phyloP scores from a whole-genome alignment of 2,113 vertebrate species.

The Barnardius zonarius region DNA sequence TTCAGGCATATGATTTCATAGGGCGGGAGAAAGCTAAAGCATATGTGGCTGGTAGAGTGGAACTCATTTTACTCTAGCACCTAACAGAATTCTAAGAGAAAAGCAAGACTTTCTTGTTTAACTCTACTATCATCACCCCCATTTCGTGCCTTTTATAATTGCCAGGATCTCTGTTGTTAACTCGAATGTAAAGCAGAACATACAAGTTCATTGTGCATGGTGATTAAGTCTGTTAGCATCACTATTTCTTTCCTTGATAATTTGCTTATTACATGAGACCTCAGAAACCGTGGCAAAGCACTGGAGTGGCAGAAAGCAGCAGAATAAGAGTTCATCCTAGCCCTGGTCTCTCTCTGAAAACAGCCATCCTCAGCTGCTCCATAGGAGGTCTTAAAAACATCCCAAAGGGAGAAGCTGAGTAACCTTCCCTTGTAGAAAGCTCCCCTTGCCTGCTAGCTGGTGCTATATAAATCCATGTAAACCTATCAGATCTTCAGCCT shows the following conservation, averaged over 20 bases:
- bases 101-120: neutral
- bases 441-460: neutral
- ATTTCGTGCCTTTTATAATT: neutral
- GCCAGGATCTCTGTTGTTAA: neutral
- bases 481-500: neutral
- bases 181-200: neutral
- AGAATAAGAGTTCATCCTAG: neutral
- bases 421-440: neutral
- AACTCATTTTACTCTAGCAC: neutral
- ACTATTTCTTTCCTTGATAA: neutral
- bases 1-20: neutral
- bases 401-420: neutral
- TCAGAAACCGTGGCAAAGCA: neutral
- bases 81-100: neutral
- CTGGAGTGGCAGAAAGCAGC: neutral
- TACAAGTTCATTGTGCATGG: neutral
- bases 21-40: neutral
- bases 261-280: neutral
- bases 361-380: neutral
- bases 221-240: neutral
- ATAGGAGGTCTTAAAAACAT: neutral
- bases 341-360: neutral
- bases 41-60: neutral
- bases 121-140: too few species aligned
- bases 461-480: neutral